Base-by-base conservation (phyloP, 2,888 invertebrate genomes). In the Napeogenes inachia region DNA sequence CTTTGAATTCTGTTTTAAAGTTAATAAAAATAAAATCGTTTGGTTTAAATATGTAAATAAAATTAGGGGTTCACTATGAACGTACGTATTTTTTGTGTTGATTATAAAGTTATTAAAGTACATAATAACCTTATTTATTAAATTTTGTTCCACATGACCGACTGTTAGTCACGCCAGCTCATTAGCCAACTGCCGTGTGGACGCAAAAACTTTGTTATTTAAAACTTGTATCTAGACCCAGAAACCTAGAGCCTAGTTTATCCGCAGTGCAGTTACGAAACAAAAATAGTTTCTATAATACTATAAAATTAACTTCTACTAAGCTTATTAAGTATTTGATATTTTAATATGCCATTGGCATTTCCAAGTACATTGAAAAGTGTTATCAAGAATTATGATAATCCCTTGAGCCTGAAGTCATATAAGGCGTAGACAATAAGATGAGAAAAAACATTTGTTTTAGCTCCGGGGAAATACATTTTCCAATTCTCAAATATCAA, bases 181-280 rank as follows among this genome's bases (percentile, higher is more conserved):
- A 59, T 65, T 62, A 63, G 60, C 13, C 45, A 54, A 46, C 45
- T 57, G 50, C 45, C 57, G 59, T 61, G 47, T 58, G 42, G 53
- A 30, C 21, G 50, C 33, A 53, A 54, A 62, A 59, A 63, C 59
- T 59, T 53, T 62, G 62, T 45, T 66, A 61, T 67, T 60, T 38
- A 68, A 64, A 61, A 61, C 60, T 57, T 56, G 56, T 1, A 50
- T 4, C 30, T 6, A n/a, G 12, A 50, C 30, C 30, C 30, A 63
- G 57, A 60, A 62, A 55, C 62, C 65, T 60, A 50, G 60, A 61
- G 61, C 60, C 45, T 54, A 55, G 62, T 58, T 64, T 66, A 64
- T 45, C 65, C 53, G 70, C 68, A 67, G 53, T 67, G 67, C 66
- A 70, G 66, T 13, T 59, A n/a, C 32, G 50, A 57, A 50, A 42